Base-by-base conservation (phyloP, 1,140 invertebrate genomes). In the Tetraneura akinire region DNA sequence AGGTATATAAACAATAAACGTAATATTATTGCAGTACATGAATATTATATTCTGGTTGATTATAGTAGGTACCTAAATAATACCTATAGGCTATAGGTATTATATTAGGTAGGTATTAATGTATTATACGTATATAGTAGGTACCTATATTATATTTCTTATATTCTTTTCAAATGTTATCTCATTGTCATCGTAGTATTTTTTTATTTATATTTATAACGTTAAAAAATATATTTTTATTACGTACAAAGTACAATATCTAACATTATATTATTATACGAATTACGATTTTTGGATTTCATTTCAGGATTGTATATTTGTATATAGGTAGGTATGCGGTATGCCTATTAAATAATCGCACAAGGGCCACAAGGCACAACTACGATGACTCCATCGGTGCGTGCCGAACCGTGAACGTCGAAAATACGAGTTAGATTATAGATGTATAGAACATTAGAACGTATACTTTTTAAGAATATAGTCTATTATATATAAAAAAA, bases 371-470 rank as follows among this genome's bases (percentile, higher is more conserved):
- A 29, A 11, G 57, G n/a, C n/a, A n/a, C n/a, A n/a, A n/a, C 16
- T 23, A 14, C 13, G 14, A n/a, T 10, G 18, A 37, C 62, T 16
- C 29, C 18, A 21, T 29, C 53, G 51, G 73, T 76, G 53, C 18
- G 73, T 55, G 51, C 73, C 32, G 53, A 76, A 76, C 73, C 73
- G 53, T 76, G 73, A 76, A 76, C 4, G 51, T 53, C n/a, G 6
- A 8, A n/a, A n/a, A 37, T 9, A 60, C 18, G 23, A 26, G 13
- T 26, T 11, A n/a, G 9, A 60, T 18, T 10, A 32, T n/a, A 18
- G 9, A 29, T 3, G 18, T 11, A 23, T 0, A 23, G 14, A 4
- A 26, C 21, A 57, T 4, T 10, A n/a, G 26, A 26, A 60, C 13
- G 26, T n/a, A n/a, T n/a, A 29, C 57, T 29, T 1, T 23, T 26